phyloP scores from a whole-genome alignment of 2,888 invertebrate species.

The Timandra comae region DNA sequence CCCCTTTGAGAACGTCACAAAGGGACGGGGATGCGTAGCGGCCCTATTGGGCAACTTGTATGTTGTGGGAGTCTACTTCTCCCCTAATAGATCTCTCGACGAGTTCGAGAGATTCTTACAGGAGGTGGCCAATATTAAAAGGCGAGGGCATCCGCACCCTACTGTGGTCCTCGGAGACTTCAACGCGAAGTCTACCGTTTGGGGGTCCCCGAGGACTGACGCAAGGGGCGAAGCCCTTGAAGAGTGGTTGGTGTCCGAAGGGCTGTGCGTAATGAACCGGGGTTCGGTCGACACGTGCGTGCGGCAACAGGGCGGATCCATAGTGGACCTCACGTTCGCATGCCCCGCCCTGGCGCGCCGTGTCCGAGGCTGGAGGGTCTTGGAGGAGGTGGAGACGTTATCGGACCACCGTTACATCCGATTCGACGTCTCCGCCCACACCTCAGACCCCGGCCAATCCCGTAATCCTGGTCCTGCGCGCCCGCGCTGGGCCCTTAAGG shows the following conservation, averaged over 20 bases:
- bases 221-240: neutral
- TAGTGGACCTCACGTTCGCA: slow-evolving; percentile 6
- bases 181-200: slow-evolving; percentile 16
- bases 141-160: slow-evolving; percentile 5
- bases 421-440: neutral
- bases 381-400: neutral
- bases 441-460: neutral
- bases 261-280: neutral
- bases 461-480: neutral
- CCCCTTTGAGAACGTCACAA: neutral
- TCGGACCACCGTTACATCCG: slow-evolving; percentile 4
- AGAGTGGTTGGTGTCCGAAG: neutral
- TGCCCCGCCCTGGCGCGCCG: neutral
- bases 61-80: slow-evolving; percentile 18
- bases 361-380: slow-evolving; percentile 2
- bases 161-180: slow-evolving; percentile 6
- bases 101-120: slow-evolving; percentile 16
- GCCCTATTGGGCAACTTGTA: slow-evolving; percentile 1
- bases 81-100: slow-evolving; percentile 14
- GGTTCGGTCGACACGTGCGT: slow-evolving; percentile 1
- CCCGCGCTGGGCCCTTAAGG: slow-evolving; percentile 12
- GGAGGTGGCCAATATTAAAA: neutral
- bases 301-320: slow-evolving; percentile 3
- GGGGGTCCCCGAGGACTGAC: slow-evolving; percentile 12
- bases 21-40: slow-evolving; percentile 13